These are phyloP conservation scores for Pangasius djambal DNA, from an alignment of 2,797 vertebrate genomes.

Conservation along the genomic window DNA sequence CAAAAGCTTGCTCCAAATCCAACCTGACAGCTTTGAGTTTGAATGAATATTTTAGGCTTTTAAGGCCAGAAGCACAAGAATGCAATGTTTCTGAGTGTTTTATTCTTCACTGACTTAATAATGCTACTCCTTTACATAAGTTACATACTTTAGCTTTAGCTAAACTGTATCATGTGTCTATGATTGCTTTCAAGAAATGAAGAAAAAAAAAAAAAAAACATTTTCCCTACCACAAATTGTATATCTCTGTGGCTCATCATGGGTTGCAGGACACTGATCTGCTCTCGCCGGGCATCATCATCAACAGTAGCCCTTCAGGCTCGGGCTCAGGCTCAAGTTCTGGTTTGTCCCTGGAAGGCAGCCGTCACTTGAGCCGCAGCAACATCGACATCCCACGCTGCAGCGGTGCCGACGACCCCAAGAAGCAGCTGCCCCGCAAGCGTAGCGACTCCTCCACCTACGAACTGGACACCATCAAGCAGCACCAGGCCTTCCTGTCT, in stretches of 20 bases:
- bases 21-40: background rate
- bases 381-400: constrained; percentile 94
- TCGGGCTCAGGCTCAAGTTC: background rate
- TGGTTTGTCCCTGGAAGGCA: constrained; percentile 79
- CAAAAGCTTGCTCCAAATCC: background rate
- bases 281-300: constrained; percentile 87
- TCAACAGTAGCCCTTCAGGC: constrained; percentile 77
- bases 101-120: background rate
- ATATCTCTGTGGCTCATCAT: background rate
- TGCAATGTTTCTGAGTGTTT: background rate
- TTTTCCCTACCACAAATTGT: background rate
- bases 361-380: constrained; percentile 93
- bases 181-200: background rate
- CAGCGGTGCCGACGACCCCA: constrained; percentile 81
- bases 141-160: background rate
- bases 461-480: constrained; percentile 94
- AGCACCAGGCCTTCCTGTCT: constrained; percentile 96
- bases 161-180: background rate
- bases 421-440: constrained; percentile 88
- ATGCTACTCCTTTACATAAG: background rate
- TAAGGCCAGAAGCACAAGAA: background rate
- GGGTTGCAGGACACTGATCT: constrained; percentile 86
- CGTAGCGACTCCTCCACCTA: constrained; percentile 97
- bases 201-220: background rate
- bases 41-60: constrained; percentile 6